Evolutionary conservation across 1,140 invertebrate species (phyloP).

Genomic region (Chelonus insularis): DNA sequence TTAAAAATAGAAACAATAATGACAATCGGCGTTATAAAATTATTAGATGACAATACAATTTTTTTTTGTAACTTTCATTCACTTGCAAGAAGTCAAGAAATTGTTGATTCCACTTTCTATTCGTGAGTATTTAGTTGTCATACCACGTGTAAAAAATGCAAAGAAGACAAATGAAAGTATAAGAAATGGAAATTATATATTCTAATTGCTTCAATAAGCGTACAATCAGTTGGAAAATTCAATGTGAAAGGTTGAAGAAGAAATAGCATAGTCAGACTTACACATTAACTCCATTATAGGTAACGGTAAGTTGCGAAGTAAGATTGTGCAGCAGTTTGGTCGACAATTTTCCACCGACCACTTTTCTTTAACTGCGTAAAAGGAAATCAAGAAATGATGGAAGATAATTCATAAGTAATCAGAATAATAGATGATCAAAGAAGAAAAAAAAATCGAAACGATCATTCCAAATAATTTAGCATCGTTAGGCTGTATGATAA

Average conservation of each 20-base stretch:
- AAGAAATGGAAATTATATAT: background rate
- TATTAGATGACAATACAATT: too few species aligned
- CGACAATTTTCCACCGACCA: background rate
- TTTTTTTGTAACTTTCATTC: background rate
- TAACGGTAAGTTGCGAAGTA: conserved; percentile 9
- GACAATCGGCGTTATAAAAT: too few species aligned
- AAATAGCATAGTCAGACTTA: conserved; percentile 2
- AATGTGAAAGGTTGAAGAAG: background rate
- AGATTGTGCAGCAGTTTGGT: conserved; percentile 1
- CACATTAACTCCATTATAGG: conserved; percentile 15
- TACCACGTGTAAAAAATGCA: background rate
- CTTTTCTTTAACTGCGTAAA: background rate
- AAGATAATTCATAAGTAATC: too few species aligned
- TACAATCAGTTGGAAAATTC: background rate
- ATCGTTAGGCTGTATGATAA: too few species aligned
- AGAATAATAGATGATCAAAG: too few species aligned
- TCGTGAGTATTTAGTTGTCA: background rate
- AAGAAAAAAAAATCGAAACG: too few species aligned
- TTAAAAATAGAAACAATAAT: too few species aligned
- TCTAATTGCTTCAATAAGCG: background rate
- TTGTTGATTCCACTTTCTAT: background rate
- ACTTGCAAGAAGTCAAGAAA: background rate
- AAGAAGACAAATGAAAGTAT: conserved; percentile 1
- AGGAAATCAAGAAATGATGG: too few species aligned
- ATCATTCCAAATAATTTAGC: too few species aligned